phyloP scores from a whole-genome alignment of 1,140 invertebrate species.

The Heliconius eleuchia region DNA sequence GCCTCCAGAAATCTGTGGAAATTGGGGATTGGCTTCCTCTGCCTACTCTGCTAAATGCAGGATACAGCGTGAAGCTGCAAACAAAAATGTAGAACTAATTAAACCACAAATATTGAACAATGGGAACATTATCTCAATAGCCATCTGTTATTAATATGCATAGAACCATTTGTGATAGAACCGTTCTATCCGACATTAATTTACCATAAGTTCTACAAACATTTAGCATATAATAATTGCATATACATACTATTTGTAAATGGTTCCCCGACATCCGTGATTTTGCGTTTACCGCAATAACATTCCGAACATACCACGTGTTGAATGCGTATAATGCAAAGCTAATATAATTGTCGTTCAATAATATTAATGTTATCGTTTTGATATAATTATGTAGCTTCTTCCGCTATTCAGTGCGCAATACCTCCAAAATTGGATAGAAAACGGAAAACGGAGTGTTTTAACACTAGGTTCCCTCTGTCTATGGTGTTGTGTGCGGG shows the following conservation, averaged over 20 bases:
- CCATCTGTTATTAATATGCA: constrained; percentile 27
- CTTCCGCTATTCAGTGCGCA: too few species aligned
- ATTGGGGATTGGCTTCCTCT: too few species aligned
- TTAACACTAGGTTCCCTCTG: too few species aligned
- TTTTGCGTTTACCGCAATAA: background rate
- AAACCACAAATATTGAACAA: background rate
- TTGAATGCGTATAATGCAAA: background rate
- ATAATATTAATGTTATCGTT: too few species aligned
- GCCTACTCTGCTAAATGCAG: too few species aligned
- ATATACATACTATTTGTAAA: background rate
- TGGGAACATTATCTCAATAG: constrained; percentile 5
- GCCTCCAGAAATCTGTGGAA: too few species aligned
- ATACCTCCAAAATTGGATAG: too few species aligned
- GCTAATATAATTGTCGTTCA: background rate
- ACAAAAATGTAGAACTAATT: background rate
- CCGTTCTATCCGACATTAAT: background rate
- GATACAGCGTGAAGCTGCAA: too few species aligned
- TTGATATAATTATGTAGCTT: background rate
- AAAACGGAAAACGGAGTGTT: too few species aligned
- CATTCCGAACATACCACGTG: background rate
- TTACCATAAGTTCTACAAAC: background rate
- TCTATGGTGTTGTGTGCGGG: too few species aligned
- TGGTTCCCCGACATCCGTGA: background rate
- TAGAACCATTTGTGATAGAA: constrained; percentile 9
- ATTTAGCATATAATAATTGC: constrained; percentile 1